These are phyloP conservation scores for Tor tambroides DNA, from an alignment of 2,113 vertebrate species.

Conservation along the genomic window DNA sequence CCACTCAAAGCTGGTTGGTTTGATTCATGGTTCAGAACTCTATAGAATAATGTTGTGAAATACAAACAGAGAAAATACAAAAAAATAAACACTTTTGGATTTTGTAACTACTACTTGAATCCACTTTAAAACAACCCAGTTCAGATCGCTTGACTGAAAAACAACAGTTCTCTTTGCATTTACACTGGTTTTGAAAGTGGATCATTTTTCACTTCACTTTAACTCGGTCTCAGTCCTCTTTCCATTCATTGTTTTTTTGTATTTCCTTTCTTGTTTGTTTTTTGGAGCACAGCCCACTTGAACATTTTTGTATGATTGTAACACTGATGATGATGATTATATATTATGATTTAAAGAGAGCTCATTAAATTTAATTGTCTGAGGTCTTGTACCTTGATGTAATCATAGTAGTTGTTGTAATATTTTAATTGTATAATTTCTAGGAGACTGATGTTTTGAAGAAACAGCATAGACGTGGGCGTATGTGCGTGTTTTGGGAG, in stretches of 20 bases:
- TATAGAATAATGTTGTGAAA: neutral
- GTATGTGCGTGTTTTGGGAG: constrained; percentile 41
- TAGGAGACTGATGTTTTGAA: constrained; percentile 12
- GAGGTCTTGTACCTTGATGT: neutral
- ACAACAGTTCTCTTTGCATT: neutral
- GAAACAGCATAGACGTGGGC: constrained; percentile 27
- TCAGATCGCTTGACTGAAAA: neutral
- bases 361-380: neutral
- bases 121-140: neutral
- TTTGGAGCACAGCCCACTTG: neutral
- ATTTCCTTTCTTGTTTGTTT: neutral
- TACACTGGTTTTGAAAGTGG: neutral
- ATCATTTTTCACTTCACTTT: neutral
- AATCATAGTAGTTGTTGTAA: neutral
- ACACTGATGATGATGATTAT: constrained; percentile 1
- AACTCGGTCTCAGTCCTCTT: neutral
- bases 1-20: neutral
- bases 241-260: neutral
- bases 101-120: neutral
- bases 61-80: neutral
- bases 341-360: neutral
- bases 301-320: neutral
- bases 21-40: neutral
- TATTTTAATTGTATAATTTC: neutral
- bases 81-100: neutral